phyloP scores from a whole-genome alignment of 2,797 vertebrate genomes.

The Amazonetta brasiliensis region DNA sequence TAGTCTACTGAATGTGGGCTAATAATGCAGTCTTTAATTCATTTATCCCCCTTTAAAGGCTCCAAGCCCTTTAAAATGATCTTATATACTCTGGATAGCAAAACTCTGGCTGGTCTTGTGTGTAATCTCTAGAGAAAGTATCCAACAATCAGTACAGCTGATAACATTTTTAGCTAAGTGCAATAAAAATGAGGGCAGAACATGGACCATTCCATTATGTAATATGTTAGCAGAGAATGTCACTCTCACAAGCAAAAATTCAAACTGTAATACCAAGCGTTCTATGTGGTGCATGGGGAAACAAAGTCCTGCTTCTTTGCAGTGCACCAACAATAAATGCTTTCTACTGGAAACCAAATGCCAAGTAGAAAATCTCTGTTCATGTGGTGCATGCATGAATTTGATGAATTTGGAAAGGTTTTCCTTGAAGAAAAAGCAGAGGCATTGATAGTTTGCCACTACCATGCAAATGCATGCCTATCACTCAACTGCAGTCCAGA shows the following conservation, averaged over 20 bases:
- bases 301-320: background rate
- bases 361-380: background rate
- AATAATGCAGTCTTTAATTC: background rate
- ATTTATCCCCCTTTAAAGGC: background rate
- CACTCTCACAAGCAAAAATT: background rate
- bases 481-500: rapidly evolving
- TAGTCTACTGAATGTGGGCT: background rate
- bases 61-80: background rate
- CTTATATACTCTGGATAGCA: background rate
- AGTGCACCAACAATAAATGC: background rate
- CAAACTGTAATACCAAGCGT: background rate
- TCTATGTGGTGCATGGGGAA: rapidly evolving
- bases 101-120: background rate
- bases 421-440: background rate
- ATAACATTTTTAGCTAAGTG: background rate
- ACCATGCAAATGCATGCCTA: background rate
- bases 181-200: background rate
- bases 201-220: rapidly evolving
- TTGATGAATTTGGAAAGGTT: background rate
- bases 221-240: background rate
- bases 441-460: background rate
- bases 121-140: background rate
- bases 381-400: background rate
- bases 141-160: background rate
- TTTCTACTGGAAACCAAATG: background rate